A percentile compares a stretch with the other conserved stretches of the same genome.
phyloP scores from a whole-genome alignment of 2,888 invertebrate genomes.

The Gisinianus flammeolus region DNA sequence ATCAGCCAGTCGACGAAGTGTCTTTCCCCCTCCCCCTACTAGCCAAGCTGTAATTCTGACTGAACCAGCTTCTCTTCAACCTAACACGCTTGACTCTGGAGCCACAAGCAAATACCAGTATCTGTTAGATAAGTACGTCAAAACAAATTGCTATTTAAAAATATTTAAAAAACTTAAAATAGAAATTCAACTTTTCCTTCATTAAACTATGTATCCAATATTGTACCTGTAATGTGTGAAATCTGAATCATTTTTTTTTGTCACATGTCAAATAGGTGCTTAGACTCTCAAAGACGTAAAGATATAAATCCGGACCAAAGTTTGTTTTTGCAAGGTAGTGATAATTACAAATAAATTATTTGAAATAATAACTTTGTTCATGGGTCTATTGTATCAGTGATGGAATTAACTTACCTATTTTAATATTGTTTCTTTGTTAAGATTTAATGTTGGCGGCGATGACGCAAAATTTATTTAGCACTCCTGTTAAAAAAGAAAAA shows the following conservation, averaged over 20 bases:
- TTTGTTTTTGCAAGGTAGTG: constrained; percentile 69
- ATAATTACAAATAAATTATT: no score
- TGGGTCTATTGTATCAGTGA: no score
- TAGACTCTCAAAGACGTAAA: constrained; percentile 62
- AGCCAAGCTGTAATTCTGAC: constrained; percentile 54
- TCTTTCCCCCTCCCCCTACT: constrained; percentile 56
- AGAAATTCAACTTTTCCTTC: no score
- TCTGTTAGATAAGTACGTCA: constrained; percentile 63
- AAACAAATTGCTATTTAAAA: no score
- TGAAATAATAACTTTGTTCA: no score
- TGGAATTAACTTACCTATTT: no score
- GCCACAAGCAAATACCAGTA: constrained; percentile 62
- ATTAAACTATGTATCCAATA: no score
- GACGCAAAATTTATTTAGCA: constrained; percentile 40
- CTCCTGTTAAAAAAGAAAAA: constrained; percentile 21
- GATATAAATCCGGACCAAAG: constrained; percentile 68
- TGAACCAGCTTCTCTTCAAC: constrained; percentile 55
- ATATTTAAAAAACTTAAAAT: no score
- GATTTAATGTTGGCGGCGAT: constrained; percentile 72
- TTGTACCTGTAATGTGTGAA: not conserved
- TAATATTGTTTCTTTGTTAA: no score
- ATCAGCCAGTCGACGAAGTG: constrained; percentile 53
- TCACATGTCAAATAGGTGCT: constrained; percentile 66
- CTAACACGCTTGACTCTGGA: constrained; percentile 59
- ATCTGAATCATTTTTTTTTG: no score